Base-by-base conservation (phyloP, 2,888 invertebrate genomes). In the Eupithecia exiguata region DNA sequence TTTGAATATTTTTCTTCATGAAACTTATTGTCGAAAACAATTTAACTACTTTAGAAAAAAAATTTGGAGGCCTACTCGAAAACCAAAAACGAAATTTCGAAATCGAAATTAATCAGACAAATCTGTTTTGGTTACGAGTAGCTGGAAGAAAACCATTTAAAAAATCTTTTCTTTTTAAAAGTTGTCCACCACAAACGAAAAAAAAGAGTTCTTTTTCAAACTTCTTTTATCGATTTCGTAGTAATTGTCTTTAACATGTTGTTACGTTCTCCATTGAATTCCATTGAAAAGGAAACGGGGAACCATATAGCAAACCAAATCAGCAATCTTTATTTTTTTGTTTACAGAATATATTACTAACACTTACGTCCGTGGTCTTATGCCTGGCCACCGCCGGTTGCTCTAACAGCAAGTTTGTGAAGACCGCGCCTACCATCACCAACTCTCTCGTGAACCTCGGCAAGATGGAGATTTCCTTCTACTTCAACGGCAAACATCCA, bases 401-500 rank as follows among this genome's bases (percentile, higher is more conserved):
- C 46, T 82, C 87, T 5, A 91, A 89, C 14, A 77, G 77, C 21
- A 91, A 86, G 76, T 72, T 81, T 1, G 75, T 84, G 30, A 88
- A 84, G 71, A 78, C 88, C 1, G 75, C 88, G 58, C 92, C 93
- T 0, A 84, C 88, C 7, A 89, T 93, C 72, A 87, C 89, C 71
- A 89, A 90, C 77, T 94, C 94, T 14, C 82, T 94, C 12, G 89
- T 94, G 49, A 94, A 94, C 77, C 86, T 94, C 30, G 94, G 94
- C 38, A 93, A 92, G 84, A 91, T 94, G 89, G 94, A 94, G 68
- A 85, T 94, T 36, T 85, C 92, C 5, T 89, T 94, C 74, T 86
- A 92, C 80, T 84, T 94, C 71, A 89, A 89, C 74, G 82, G 87
- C 30, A 89, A 88, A 77, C 82, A 82, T n/a, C 84, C 84, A 79